These are phyloP conservation scores for Cryptoprocta ferox DNA, from an alignment of 2,797 vertebrate species.

Conservation along the genomic window DNA sequence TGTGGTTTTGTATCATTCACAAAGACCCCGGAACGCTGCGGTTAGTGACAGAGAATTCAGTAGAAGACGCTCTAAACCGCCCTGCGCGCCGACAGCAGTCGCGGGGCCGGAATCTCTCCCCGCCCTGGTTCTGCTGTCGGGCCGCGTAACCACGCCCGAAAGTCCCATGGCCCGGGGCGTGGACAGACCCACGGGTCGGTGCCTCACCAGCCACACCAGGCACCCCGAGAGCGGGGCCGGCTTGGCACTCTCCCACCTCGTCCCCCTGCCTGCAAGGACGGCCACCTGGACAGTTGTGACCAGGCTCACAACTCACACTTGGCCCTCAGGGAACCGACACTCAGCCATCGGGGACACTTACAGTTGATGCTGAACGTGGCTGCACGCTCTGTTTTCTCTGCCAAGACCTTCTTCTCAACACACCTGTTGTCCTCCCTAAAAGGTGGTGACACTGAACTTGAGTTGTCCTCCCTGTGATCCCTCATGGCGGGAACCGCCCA, in stretches of 20 bases:
- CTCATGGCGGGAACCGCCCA: not conserved
- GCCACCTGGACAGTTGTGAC: not conserved
- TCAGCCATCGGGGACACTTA: fast-evolving
- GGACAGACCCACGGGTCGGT: not conserved
- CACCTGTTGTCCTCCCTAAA: not conserved
- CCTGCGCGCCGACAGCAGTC: fast-evolving
- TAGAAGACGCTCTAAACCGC: not conserved
- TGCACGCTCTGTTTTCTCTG: fast-evolving
- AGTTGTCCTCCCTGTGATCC: not conserved
- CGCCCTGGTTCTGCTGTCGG: not conserved
- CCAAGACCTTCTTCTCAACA: not conserved
- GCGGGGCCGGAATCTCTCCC: not conserved
- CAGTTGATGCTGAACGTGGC: not conserved
- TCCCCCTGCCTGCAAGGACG: not conserved
- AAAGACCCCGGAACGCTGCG: not conserved
- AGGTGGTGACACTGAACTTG: not conserved
- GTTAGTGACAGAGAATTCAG: fast-evolving
- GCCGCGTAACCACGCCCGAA: fast-evolving
- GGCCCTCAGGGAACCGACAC: too few relatives aligned
- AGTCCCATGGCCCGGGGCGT: not conserved
- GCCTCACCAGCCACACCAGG: not conserved
- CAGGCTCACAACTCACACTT: fast-evolving
- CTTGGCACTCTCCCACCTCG: not conserved
- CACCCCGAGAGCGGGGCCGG: not conserved
- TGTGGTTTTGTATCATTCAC: not conserved